Percentiles rank a stretch among this genome's conserved stretches.
These are phyloP conservation scores for Galaxea fascicularis DNA, from an alignment of 92 coral and sea anemone species.

Conservation along the genomic window DNA sequence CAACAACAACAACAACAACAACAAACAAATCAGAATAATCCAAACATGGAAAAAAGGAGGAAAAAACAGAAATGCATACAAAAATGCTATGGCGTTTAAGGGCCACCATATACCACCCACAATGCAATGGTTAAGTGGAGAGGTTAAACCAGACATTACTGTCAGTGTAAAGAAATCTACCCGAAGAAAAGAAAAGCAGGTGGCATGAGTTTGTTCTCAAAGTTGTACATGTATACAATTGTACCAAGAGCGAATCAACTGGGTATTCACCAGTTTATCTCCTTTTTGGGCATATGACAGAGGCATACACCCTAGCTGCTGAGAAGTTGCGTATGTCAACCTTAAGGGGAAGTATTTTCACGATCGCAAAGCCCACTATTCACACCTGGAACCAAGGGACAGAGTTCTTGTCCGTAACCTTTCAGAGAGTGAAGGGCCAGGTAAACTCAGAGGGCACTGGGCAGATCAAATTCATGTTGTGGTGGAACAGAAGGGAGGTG, in stretches of 20 bases:
- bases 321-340: slow-evolving; percentile 10
- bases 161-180: slow-evolving; percentile 48
- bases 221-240: slow-evolving; percentile 28
- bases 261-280: too few species aligned
- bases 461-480: slow-evolving; percentile 51
- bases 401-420: slow-evolving; percentile 49
- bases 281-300: slow-evolving; percentile 19
- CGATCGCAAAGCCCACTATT: slow-evolving; percentile 34
- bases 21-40: too few species aligned
- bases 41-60: too few species aligned
- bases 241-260: slow-evolving; percentile 11
- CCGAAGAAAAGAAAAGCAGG: slow-evolving; percentile 22
- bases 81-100: too few species aligned
- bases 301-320: slow-evolving; percentile 27
- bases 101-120: slow-evolving; percentile 47
- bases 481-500: slow-evolving; percentile 30
- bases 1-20: too few species aligned
- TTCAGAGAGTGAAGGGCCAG: slow-evolving; percentile 27
- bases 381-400: slow-evolving; percentile 36
- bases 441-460: slow-evolving; percentile 44
- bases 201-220: slow-evolving; percentile 11
- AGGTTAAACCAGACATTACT: slow-evolving; percentile 47
- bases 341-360: slow-evolving; percentile 24
- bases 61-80: too few species aligned
- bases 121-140: slow-evolving; percentile 50